Evolutionary conservation across 2,113 vertebrate genomes (phyloP).

Genomic region (Hyla sarda): DNA sequence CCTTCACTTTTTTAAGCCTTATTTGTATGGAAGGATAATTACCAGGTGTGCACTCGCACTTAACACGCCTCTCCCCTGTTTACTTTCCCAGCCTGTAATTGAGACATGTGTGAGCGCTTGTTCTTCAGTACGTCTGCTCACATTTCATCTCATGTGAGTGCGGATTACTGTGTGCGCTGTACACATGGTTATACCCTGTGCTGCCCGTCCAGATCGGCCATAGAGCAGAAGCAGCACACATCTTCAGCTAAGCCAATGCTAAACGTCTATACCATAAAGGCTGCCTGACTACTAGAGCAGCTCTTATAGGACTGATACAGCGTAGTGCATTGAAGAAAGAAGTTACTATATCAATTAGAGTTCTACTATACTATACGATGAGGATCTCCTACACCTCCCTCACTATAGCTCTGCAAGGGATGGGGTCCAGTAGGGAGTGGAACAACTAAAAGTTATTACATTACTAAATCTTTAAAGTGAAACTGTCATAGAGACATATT

Average conservation of each 20-base stretch:
- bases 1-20: conserved; percentile 1
- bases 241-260: conserved; percentile 38
- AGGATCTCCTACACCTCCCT: too few relatives aligned
- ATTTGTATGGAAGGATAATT: conserved; percentile 8
- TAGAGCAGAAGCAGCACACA: background rate
- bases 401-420: too few relatives aligned
- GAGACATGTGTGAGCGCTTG: conserved; percentile 54
- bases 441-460: too few relatives aligned
- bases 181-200: conserved; percentile 71
- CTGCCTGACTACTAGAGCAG: background rate
- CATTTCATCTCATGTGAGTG: conserved; percentile 64
- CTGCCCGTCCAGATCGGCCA: conserved; percentile 8
- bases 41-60: background rate
- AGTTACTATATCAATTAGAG: background rate
- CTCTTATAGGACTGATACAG: background rate
- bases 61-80: conserved; percentile 29
- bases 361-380: too few relatives aligned
- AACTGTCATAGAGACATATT: too few relatives aligned
- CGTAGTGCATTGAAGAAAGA: background rate
- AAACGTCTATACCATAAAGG: background rate
- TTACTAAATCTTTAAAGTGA: too few relatives aligned
- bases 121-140: conserved; percentile 13
- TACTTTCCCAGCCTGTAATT: conserved; percentile 46
- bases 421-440: too few relatives aligned
- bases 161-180: conserved; percentile 62